These are phyloP conservation scores for Mareca strepera DNA, from an alignment of 2,797 vertebrate genomes.

Conservation along the genomic window DNA sequence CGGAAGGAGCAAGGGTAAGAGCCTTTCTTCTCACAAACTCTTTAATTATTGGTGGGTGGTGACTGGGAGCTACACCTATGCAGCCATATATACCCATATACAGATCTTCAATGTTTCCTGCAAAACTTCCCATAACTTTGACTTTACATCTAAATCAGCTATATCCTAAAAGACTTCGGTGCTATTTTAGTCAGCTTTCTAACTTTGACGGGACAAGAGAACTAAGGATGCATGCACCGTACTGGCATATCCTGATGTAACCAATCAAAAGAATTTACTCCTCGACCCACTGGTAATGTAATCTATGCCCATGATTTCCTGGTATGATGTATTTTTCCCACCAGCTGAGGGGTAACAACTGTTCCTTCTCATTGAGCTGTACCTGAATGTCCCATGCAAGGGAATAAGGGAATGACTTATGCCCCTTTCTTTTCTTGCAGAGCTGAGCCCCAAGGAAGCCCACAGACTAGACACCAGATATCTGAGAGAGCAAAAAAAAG, in stretches of 20 bases:
- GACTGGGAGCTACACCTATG: background rate
- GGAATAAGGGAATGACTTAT: background rate
- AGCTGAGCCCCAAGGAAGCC: background rate
- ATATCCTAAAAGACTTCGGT: background rate
- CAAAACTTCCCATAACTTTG: background rate
- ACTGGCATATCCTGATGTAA: background rate
- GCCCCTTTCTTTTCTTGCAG: background rate
- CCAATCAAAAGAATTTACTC: background rate
- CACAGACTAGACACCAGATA: background rate
- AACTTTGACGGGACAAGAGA: background rate
- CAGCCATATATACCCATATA: background rate
- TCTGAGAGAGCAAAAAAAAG: background rate
- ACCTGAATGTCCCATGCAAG: background rate
- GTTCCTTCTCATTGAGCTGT: background rate
- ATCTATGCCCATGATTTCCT: background rate
- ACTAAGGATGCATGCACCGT: background rate
- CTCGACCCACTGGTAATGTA: background rate
- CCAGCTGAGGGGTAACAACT: background rate
- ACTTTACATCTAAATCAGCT: background rate
- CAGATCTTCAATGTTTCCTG: background rate
- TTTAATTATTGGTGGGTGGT: fast-evolving
- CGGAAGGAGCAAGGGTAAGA: background rate
- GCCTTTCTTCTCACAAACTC: background rate
- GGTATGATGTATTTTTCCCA: background rate
- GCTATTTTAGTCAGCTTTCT: background rate